Percentiles rank a stretch among this genome's conserved stretches.
These are phyloP conservation scores for Oxystoma pomonae DNA, from an alignment of 2,888 invertebrate species.

Conservation along the genomic window DNA sequence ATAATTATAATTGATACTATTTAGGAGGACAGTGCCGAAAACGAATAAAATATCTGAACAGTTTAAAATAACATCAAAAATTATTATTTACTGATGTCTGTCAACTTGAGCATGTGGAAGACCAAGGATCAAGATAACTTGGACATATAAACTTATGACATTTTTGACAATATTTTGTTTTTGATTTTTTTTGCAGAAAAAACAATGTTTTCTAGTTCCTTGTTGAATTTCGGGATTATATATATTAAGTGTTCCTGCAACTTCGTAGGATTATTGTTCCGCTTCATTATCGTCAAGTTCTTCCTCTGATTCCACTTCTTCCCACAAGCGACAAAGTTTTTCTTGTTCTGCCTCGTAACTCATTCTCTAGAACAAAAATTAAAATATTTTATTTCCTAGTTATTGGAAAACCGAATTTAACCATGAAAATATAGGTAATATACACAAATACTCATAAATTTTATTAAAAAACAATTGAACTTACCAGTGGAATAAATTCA, in stretches of 20 bases:
- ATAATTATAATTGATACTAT: neutral
- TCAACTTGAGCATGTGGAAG: neutral
- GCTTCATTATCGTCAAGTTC: neutral
- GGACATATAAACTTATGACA: conserved; percentile 2
- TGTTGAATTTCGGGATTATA: conserved; percentile 8
- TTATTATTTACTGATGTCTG: neutral
- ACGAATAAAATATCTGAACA: neutral
- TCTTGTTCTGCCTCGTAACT: conserved; percentile 6
- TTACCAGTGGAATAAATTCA: neutral
- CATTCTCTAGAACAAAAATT: neutral
- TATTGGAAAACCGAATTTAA: neutral
- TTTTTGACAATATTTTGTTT: conserved; percentile 13
- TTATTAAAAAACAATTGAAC: conserved; percentile 2
- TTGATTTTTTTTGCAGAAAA: conserved; percentile 10
- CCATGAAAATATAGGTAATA: neutral
- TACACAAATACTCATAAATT: neutral
- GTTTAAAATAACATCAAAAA: neutral
- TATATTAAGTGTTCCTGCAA: conserved; percentile 2
- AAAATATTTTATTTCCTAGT: neutral
- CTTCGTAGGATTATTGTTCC: conserved; percentile 2
- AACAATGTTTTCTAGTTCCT: conserved; percentile 10
- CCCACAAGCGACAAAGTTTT: conserved; percentile 3
- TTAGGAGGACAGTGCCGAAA: neutral
- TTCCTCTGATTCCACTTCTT: neutral
- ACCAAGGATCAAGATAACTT: neutral